Evolutionary conservation across 1,140 invertebrate species (phyloP).

Genomic region (Drosophila chauvacae): DNA sequence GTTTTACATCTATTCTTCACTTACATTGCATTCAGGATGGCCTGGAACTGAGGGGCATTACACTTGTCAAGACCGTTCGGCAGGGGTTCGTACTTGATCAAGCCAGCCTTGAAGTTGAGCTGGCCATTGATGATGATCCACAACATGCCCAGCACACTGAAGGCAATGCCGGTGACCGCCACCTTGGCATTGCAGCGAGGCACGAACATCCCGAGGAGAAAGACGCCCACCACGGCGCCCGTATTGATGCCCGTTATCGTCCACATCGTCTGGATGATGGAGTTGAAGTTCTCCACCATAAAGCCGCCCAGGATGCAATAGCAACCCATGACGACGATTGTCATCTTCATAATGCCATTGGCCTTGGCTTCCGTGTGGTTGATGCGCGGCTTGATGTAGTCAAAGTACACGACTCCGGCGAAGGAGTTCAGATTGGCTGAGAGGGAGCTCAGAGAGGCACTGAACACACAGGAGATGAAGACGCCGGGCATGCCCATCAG

Average conservation of each 20-base stretch:
- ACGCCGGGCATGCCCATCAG: slow-evolving; percentile 88
- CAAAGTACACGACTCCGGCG: slow-evolving; percentile 90
- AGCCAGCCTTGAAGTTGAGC: slow-evolving; percentile 87
- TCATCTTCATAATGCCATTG: slow-evolving; percentile 88
- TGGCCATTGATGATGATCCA: slow-evolving; percentile 93
- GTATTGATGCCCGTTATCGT: slow-evolving; percentile 88
- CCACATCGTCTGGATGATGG: slow-evolving; percentile 87
- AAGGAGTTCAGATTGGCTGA: slow-evolving; percentile 90
- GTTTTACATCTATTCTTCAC: neutral
- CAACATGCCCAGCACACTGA: slow-evolving; percentile 88
- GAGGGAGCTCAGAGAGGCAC: slow-evolving; percentile 89
- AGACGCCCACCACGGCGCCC: slow-evolving; percentile 90
- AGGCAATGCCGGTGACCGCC: slow-evolving; percentile 88
- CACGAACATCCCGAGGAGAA: slow-evolving; percentile 90
- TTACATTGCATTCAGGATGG: slow-evolving; percentile 63
- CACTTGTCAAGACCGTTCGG: slow-evolving; percentile 87
- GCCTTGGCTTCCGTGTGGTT: slow-evolving; percentile 86
- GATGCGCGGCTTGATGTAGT: slow-evolving; percentile 88
- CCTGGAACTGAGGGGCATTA: slow-evolving; percentile 74
- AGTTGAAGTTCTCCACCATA: slow-evolving; percentile 87
- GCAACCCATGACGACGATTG: slow-evolving; percentile 86
- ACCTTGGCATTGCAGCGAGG: slow-evolving; percentile 88
- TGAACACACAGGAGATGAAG: slow-evolving; percentile 89
- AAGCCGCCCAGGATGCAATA: slow-evolving; percentile 87
- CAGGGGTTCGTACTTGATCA: slow-evolving; percentile 85